These are phyloP conservation scores for Phocoena sinus DNA, from an alignment of 2,113 vertebrate species.

Conservation along the genomic window DNA sequence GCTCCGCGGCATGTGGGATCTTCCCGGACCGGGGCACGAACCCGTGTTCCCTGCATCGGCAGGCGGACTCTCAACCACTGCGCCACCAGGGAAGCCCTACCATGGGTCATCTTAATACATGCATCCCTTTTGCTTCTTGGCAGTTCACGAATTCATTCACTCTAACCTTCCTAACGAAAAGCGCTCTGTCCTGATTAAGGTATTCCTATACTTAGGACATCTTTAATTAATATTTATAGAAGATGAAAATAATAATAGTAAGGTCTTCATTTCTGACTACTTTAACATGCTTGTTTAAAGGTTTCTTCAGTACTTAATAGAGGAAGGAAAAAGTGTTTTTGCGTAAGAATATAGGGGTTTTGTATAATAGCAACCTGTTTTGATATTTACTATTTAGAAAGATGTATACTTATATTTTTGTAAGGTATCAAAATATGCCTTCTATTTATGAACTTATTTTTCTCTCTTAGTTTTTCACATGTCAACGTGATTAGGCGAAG, in stretches of 20 bases:
- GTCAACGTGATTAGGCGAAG: not conserved
- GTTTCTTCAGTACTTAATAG: not conserved
- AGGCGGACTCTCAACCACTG: too few species aligned
- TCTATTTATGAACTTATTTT: not conserved
- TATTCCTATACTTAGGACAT: not conserved
- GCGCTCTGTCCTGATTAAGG: not conserved
- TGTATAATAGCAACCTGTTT: not conserved
- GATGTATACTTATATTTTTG: not conserved
- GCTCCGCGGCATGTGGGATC: too few species aligned
- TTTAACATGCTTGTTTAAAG: not conserved
- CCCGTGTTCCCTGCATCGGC: too few species aligned
- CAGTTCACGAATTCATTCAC: not conserved
- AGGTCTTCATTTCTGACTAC: not conserved
- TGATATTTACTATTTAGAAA: not conserved
- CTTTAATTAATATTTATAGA: not conserved
- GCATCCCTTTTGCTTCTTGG: not conserved
- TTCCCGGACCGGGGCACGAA: too few species aligned
- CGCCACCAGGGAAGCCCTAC: too few species aligned
- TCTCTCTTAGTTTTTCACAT: not conserved
- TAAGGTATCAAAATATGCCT: not conserved
- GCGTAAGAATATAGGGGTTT: not conserved
- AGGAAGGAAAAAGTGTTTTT: constrained; percentile 1
- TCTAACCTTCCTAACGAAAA: not conserved
- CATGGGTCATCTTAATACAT: not conserved
- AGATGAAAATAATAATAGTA: not conserved